Base-by-base conservation (phyloP, 2,797 vertebrate species). In the Brotula barbata region DNA sequence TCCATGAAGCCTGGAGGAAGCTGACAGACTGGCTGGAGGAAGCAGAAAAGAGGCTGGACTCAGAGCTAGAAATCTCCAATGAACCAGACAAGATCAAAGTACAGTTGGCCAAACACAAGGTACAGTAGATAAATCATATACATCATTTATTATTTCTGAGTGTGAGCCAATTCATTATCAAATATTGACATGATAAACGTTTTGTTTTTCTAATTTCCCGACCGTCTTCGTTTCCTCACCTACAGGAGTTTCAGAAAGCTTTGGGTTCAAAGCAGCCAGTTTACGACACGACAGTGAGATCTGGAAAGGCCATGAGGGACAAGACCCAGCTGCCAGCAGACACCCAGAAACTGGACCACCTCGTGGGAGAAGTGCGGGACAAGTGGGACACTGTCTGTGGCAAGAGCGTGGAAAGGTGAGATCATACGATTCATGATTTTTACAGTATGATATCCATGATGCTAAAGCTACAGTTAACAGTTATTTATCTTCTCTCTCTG, bases 381-480 rank as follows among this genome's bases (percentile, higher is more conserved):
- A 99, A 96, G 73, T 99, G 97, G 97, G 97, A 99, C 90, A 99
- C 97, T 0, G 96, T 98, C 66, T 99, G 97, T 10, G 97, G 97
- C 34, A 99, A 99, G 84, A 99, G 97, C 1, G 97, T 99, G 41
- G 97, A 99, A 73, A 95, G 97, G 97, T 97, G 39, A 89, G 31
- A 36, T 28, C 25, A 28, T 28, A 28, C 25, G n/a, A n/a, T n/a
- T n/a, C n/a, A n/a, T n/a, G n/a, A n/a, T 2, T 34, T 34, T 34
- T 28, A 28, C 25, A 28, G 7, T 28, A 33, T 6, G 31, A 33
- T 33, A 11, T 33, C 31, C 31, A 14, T 37, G 16, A 40, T 31
- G 0, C 31, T 16, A 23, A 23, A 28, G 25, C 25, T 28, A 28
- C 4, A 28, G 25, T 8, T 28, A 8, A 57, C 7, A 52, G 1